These are phyloP conservation scores for Nautilus pompilius DNA, from an alignment of 1,140 invertebrate genomes.

Conservation along the genomic window DNA sequence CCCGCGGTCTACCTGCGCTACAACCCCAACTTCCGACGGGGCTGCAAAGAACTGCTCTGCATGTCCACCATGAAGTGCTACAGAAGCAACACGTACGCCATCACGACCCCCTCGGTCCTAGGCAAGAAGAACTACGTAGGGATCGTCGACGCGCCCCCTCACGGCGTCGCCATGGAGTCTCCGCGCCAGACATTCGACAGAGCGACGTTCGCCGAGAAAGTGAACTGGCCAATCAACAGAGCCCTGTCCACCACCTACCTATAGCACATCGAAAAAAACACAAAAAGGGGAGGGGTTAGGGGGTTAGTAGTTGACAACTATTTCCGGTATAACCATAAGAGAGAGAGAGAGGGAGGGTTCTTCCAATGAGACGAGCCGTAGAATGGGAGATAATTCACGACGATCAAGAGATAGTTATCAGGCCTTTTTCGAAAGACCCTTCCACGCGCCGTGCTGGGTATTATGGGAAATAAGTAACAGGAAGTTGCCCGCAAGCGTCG, in stretches of 20 bases:
- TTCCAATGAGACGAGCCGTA: too few relatives aligned
- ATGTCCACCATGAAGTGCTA: constrained; percentile 46
- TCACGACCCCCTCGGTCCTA: constrained; percentile 36
- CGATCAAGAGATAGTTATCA: too few relatives aligned
- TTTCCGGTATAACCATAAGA: too few relatives aligned
- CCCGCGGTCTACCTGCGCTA: constrained; percentile 36
- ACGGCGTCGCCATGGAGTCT: constrained; percentile 1
- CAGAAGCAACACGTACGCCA: constrained; percentile 36
- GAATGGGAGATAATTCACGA: too few relatives aligned
- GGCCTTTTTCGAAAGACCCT: too few relatives aligned
- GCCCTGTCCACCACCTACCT: constrained; percentile 9
- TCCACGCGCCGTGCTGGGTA: too few relatives aligned
- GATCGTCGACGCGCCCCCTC: constrained; percentile 14
- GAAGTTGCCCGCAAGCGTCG: too few relatives aligned
- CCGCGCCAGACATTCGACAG: constrained; percentile 25
- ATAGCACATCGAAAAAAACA: too few relatives aligned
- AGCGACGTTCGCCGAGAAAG: constrained; percentile 14
- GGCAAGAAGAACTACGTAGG: constrained; percentile 40
- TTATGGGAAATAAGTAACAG: too few relatives aligned
- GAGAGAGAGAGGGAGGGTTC: too few relatives aligned
- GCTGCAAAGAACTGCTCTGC: constrained; percentile 44
- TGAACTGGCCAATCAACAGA: constrained; percentile 24
- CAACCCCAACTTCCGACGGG: constrained; percentile 45
- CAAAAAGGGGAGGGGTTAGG: too few relatives aligned
- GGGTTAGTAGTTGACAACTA: too few relatives aligned